Evolutionary conservation across 2,113 vertebrate genomes (phyloP).

Genomic region (Aramus guarauna): DNA sequence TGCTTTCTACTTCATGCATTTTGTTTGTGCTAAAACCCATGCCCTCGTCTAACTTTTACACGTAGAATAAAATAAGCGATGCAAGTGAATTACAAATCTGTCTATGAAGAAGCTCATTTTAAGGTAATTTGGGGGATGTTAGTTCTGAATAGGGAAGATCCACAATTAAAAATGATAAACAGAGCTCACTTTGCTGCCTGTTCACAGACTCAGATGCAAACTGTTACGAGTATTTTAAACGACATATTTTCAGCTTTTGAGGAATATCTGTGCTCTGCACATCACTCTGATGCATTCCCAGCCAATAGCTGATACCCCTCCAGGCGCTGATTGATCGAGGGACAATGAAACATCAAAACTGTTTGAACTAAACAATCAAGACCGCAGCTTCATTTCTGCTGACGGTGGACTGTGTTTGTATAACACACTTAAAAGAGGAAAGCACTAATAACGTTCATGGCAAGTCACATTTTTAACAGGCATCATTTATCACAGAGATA

Average conservation of each 20-base stretch:
- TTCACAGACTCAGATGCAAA: not conserved
- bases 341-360: constrained; percentile 39
- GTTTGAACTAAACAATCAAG: constrained; percentile 21
- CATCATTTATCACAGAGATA: constrained; percentile 25
- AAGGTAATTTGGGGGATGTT: not conserved
- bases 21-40: constrained; percentile 19
- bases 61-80: not conserved
- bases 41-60: not conserved
- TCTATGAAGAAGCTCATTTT: not conserved
- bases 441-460: not conserved
- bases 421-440: not conserved
- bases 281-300: not conserved
- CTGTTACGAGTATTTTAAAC: not conserved
- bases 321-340: not conserved
- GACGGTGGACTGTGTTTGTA: not conserved
- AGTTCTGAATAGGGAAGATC: not conserved
- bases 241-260: constrained; percentile 9
- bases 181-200: not conserved
- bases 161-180: not conserved
- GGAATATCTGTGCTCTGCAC: not conserved
- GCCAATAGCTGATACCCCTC: not conserved
- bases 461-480: constrained; percentile 22
- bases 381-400: not conserved
- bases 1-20: constrained; percentile 23
- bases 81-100: not conserved